Evolutionary conservation across 2,888 invertebrate species (phyloP), one percentile per base, ranked within the genome.

Genomic region (Drosophila robusta): DNA sequence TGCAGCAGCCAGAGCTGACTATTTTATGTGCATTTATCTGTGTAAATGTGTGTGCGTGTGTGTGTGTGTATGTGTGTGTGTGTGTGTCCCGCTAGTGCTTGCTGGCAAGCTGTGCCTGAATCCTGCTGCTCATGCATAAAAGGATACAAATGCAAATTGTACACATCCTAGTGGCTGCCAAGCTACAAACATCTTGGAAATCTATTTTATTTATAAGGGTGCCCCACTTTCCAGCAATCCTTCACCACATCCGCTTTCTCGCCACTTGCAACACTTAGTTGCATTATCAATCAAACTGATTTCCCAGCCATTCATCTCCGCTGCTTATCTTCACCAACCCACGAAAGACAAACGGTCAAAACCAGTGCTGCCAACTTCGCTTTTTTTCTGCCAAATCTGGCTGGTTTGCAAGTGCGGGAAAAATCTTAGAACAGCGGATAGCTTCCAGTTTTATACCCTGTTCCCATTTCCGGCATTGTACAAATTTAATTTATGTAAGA

Each of bases 281-380:
- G 90, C 78, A 82, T 89, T 90, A 90, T 90, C 90, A 90, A 90
- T 90, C 90, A 90, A 84, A 82, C 87, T 82, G 90, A 90, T 90
- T 89, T 89, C 70, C 56, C 14, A 69, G 70, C 58, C 69, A 74
- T 74, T 62, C 70, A 78, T 76, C 29, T 38, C 4, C 11, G 38
- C 41, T 42, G 62, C 74, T 64, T 64, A 64, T 74, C 62, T 63
- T 32, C 49, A 50, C n/a, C 41, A 41, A 26, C 32, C 47, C 56
- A 34, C 34, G 34, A 64, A 52, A 60, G 55, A 71, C 55, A 52
- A 76, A 70, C 71, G 80, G 55, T 83, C 64, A 74, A 68, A 67
- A 36, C 7, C 49, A 47, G 24, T 16, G 34, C 14, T 49, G 55
- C 22, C 50, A 55, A 49, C 7, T 24, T 47, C 8, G 12, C 26